Conservation (phyloP, 2,888 invertebrate species). For the Agrilus cyanescens region DNA sequence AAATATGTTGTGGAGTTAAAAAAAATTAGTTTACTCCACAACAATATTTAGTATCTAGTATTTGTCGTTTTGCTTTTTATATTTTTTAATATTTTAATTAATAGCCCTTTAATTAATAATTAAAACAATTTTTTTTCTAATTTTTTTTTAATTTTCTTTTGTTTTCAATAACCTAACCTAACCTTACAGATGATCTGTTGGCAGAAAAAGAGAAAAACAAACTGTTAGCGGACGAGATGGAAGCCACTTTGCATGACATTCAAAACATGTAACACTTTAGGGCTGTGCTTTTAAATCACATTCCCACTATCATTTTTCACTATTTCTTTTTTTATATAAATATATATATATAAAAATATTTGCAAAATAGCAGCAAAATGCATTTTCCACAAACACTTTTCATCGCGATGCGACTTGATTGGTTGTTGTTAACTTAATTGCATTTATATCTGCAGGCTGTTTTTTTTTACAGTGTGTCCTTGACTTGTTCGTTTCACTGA, state of each 20-base stretch:
- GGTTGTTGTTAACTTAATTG: too few species aligned
- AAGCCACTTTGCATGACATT: slow-evolving; percentile 96
- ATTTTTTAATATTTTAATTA: neutral
- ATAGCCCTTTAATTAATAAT: slow-evolving; percentile 1
- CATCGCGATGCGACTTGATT: too few species aligned
- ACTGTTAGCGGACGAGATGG: slow-evolving; percentile 95
- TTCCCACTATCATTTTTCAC: slow-evolving; percentile 10
- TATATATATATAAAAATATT: too few species aligned
- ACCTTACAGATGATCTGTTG: slow-evolving; percentile 85
- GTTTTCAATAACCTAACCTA: slow-evolving; percentile 35
- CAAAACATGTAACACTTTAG: slow-evolving; percentile 78
- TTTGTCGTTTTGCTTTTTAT: slow-evolving; percentile 2
- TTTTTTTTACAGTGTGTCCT: too few species aligned
- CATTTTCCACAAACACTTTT: too few species aligned
- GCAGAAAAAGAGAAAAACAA: slow-evolving; percentile 92
- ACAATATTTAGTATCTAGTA: neutral
- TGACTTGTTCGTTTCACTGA: too few species aligned
- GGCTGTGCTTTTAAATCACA: slow-evolving; percentile 10
- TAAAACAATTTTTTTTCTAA: slow-evolving; percentile 12
- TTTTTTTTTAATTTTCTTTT: slow-evolving; percentile 27
- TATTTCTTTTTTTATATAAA: too few species aligned
- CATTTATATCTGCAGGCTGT: too few species aligned
- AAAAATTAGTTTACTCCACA: neutral
- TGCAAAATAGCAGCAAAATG: too few species aligned
- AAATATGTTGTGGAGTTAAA: slow-evolving; percentile 6